Base-by-base conservation (phyloP, 2,888 invertebrate species). In the Leptopterna dolabrata region DNA sequence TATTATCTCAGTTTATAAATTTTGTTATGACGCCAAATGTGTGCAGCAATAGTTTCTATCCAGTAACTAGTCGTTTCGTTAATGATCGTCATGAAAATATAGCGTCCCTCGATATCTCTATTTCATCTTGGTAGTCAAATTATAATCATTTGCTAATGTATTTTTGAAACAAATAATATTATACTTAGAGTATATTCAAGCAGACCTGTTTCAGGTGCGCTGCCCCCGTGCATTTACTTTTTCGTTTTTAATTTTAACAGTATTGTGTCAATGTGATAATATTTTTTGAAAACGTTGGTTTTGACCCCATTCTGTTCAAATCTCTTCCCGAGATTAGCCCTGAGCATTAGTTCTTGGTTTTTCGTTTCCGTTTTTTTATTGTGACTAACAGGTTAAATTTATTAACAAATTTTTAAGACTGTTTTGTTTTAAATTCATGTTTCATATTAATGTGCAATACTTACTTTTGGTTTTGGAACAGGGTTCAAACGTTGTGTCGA, bases 1-100 rank as follows among this genome's bases (percentile, higher is more conserved):
- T n/a, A 6, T 73, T 36, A 19, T 73, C 36, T 73, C 16, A 7
- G 0, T 24, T 55, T 63, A 51, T 1, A 19, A 16, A n/a, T 63
- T 63, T 63, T 24, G 63, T 63, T 63, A 63, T 11, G 13, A 24
- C 27, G 63, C 24, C 63, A 63, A 63, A 63, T 63, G 63, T 19
- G 55, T 36, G 73, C 36, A 73, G 36, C 73, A 73, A 63, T 63
- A 73, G 73, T 36, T 73, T 73, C 73, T 73, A 73, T 36, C 14
- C 36, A 30, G n/a, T 19, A 41, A 41, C 73, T 73, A 73, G 73
- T 73, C 73, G 63, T 63, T 24, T 11, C 7, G 0, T 24, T 24
- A 13, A 63, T 4, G 4, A 63, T 63, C 24, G 24, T 63, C 63
- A 63, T 19, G 6, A 24, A 63, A 19, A 27, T 36, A 7, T 9